These are phyloP conservation scores for Ectemnius continuus DNA, from an alignment of 2,888 invertebrate species.

Conservation along the genomic window DNA sequence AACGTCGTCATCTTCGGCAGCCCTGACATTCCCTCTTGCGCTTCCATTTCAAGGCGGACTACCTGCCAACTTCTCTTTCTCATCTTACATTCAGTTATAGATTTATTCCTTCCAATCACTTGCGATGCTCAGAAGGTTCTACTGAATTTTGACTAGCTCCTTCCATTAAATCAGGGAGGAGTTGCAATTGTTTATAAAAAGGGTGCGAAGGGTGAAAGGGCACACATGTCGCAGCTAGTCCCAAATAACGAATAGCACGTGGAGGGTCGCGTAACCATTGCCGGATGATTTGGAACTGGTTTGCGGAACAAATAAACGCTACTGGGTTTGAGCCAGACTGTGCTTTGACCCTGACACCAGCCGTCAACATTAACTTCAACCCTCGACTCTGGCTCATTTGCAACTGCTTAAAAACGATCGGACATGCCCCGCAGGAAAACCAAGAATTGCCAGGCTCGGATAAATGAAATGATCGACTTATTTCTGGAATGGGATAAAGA, in stretches of 20 bases:
- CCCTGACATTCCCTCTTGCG: too few species aligned
- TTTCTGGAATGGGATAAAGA: too few species aligned
- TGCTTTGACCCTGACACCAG: slow-evolving; percentile 52
- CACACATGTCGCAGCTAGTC: slow-evolving; percentile 29
- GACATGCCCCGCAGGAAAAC: slow-evolving; percentile 19
- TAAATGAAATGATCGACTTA: too few species aligned
- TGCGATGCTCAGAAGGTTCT: too few species aligned
- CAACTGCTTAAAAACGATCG: background rate
- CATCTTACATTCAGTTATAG: too few species aligned
- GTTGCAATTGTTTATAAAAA: slow-evolving; percentile 13
- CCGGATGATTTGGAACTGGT: slow-evolving; percentile 44
- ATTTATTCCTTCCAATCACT: too few species aligned
- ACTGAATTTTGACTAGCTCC: too few species aligned
- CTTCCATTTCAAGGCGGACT: too few species aligned
- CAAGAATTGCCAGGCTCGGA: slow-evolving; percentile 1
- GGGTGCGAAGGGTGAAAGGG: slow-evolving; percentile 31
- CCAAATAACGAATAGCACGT: slow-evolving; percentile 22
- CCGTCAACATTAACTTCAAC: background rate
- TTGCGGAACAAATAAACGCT: slow-evolving; percentile 52
- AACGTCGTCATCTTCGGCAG: too few species aligned
- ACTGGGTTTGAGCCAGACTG: slow-evolving; percentile 50
- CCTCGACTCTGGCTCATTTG: slow-evolving; percentile 12
- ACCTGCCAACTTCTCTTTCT: too few species aligned
- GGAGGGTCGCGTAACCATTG: slow-evolving; percentile 27
- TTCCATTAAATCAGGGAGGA: too few species aligned